phyloP scores from a whole-genome alignment of 1,140 invertebrate genomes.

The Cydia amplana region DNA sequence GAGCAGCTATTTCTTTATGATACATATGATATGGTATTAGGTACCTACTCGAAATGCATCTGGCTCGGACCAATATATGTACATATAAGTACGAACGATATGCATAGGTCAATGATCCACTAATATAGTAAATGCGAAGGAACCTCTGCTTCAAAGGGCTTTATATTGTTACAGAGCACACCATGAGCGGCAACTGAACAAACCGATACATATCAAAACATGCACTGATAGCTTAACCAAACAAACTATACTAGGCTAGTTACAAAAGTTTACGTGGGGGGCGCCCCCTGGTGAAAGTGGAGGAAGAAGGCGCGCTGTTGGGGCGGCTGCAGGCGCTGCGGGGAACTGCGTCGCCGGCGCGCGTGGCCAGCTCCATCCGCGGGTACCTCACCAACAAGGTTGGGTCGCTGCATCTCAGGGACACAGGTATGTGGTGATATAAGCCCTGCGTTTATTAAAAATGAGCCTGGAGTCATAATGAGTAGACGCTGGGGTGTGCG shows the following conservation, averaged over 20 bases:
- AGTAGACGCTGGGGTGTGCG: constrained; percentile 34
- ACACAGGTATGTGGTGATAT: constrained; percentile 47
- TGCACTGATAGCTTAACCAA: constrained; percentile 57
- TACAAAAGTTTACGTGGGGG: constrained; percentile 43
- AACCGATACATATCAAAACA: constrained; percentile 73
- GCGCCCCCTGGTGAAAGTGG: constrained; percentile 76
- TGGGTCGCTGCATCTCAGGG: constrained; percentile 70
- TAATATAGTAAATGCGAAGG: no score
- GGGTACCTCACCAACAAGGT: constrained; percentile 72
- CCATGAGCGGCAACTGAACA: constrained; percentile 56
- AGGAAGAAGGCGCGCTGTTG: constrained; percentile 76
- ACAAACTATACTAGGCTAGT: constrained; percentile 31
- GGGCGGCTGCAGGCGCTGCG: constrained; percentile 77
- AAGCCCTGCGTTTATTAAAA: no score
- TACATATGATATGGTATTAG: no score
- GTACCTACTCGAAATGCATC: no score
- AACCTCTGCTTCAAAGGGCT: not conserved
- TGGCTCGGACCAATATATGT: no score
- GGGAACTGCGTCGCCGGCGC: constrained; percentile 74
- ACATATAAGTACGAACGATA: no score
- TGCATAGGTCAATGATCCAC: no score
- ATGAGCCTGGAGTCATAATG: no score
- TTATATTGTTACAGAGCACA: constrained; percentile 68
- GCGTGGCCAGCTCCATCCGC: constrained; percentile 69
- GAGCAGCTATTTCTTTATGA: no score